Evolutionary conservation across 2,888 invertebrate species (phyloP), one percentile per base, ranked within the genome.

Genomic region (Baronia brevicornis): DNA sequence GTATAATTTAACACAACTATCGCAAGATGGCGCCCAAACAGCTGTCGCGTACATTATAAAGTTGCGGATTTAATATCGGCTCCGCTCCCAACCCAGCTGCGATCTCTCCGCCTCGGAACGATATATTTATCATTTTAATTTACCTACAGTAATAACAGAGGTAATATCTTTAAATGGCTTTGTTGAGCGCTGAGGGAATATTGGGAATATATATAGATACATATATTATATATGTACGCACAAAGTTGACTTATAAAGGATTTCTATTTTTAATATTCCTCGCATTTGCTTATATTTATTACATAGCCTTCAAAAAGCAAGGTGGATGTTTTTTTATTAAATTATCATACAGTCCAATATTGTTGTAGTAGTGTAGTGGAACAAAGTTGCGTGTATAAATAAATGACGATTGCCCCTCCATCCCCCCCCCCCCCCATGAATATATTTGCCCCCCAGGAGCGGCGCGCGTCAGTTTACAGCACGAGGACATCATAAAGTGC

Each of bases 401-500:
- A n/a, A n/a, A n/a, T n/a, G n/a, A n/a, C n/a, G n/a, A n/a, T n/a
- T n/a, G n/a, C n/a, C n/a, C n/a, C n/a, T n/a, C n/a, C n/a, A n/a
- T n/a, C n/a, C n/a, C n/a, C n/a, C n/a, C n/a, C n/a, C n/a, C n/a
- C n/a, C n/a, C n/a, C n/a, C n/a, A n/a, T n/a, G n/a, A n/a, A n/a
- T n/a, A n/a, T n/a, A 18, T 24, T 15, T 14, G 5, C 13, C 18
- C 13, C 19, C 25, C 19, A 33, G 40, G 43, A 39, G 36, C 44
- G 39, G 43, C 36, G 44, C 65, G 52, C 73, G 62, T 75, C 80
- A 72, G 64, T 71, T 74, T 72, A 73, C 75, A 73, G 52, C 67
- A 59, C 67, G 54, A 69, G 82, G 75, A 80, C 80, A 75, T 79
- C 78, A 75, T 79, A 79, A 84, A 79, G 71, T 71, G 79, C 72